These are phyloP conservation scores for Scophthalmus maximus DNA, from an alignment of 2,113 vertebrate genomes.

Conservation along the genomic window DNA sequence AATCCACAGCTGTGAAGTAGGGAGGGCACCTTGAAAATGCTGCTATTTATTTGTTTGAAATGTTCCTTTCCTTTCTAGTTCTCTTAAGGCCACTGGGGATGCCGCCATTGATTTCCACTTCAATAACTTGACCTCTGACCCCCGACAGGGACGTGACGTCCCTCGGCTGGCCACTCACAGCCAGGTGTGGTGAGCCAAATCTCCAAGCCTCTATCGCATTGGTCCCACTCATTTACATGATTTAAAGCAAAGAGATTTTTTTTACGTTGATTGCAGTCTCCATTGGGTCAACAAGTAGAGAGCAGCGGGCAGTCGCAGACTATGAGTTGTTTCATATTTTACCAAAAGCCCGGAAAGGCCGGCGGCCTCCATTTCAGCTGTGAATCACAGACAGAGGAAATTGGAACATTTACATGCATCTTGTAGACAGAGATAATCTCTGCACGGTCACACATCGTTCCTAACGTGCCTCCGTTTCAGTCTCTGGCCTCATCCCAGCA, in stretches of 20 bases:
- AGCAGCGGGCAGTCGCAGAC: conserved; percentile 1
- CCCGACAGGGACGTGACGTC: conserved; percentile 52
- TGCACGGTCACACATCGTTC: conserved; percentile 1
- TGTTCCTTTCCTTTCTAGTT: conserved; percentile 72
- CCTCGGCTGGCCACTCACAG: conserved; percentile 47
- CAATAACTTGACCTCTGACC: conserved; percentile 72
- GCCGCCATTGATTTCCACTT: conserved; percentile 76
- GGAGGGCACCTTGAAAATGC: conserved; percentile 80
- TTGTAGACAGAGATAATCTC: conserved; percentile 51
- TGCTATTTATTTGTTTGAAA: conserved; percentile 82
- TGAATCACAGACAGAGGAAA: conserved; percentile 40
- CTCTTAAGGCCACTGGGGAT: conserved; percentile 66
- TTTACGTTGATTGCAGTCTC: conserved; percentile 59
- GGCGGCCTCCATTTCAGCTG: conserved; percentile 47
- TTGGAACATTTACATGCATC: conserved; percentile 56
- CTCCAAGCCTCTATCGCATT: conserved; percentile 32
- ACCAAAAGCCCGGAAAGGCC: conserved; percentile 37
- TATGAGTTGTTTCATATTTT: background rate
- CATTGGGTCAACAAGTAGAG: conserved; percentile 29
- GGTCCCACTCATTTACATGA: conserved; percentile 51
- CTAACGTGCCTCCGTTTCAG: background rate
- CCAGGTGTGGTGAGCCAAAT: conserved; percentile 55
- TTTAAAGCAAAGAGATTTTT: conserved; percentile 30
- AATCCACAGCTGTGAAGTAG: conserved; percentile 77
- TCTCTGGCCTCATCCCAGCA: conserved; percentile 23